Base-by-base conservation (phyloP, 2,797 vertebrate species). In the Acropternis orthonyx region DNA sequence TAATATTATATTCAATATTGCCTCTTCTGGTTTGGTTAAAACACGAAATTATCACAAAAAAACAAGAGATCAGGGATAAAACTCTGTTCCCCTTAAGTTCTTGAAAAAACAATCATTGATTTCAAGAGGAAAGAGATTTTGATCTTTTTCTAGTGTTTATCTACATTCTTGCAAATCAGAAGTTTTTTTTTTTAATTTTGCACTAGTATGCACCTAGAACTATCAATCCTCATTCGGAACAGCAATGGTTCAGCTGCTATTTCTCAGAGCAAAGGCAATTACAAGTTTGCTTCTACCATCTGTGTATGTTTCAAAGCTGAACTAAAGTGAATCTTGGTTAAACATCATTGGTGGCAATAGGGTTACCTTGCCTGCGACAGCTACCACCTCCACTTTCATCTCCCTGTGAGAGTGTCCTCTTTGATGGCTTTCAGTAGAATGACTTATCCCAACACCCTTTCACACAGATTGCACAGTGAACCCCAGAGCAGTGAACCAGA, bases 1-100 rank as follows among this genome's bases (percentile, higher is more conserved):
- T 90, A 79, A 91, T 92, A 92, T 95, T 94, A 93, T 78, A 89
- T 91, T 94, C 75, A 89, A 67, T 46, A 73, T 37, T 73, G 46
- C 65, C 71, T 93, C 77, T 93, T 82, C 71, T 91, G 52, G 37
- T 92, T 92, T 94, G 49, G 88, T 91, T 79, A 66, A 69, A 91
- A 68, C 23, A 73, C 66, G 5, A 30, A 95, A 88, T 88, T 86
- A 34, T 27, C 69, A 72, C 71, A 74, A 79, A 89, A 94, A 9
- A 87, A 12, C 46, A 87, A 49, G 19, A 66, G 17, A 95, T 65
- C 26, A 83, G 52, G 48, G 37, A 44, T 39, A 74, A 91, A 93
- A 84, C 28, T 66, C 61, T 16, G 30, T 85, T 82, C 43, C 7
- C 9, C 30, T 58, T 34, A 85, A 93, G 34, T 89, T 92, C 79